Conservation (phyloP, 2,888 invertebrate genomes). For the Tipula lateralis region DNA sequence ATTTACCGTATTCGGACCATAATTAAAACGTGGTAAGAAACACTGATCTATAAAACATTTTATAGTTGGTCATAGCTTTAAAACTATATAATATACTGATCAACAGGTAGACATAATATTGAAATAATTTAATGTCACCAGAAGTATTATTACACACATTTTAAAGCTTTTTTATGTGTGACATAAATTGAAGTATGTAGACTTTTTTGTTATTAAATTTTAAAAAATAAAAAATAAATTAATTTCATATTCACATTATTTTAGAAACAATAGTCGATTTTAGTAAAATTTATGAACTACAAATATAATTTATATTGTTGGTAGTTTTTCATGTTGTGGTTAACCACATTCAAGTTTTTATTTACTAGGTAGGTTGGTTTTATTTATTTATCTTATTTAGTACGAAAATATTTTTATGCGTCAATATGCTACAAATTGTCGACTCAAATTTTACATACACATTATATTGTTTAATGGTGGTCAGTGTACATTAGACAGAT, state of each 20-base stretch:
- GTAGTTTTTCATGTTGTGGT: not conserved
- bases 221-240: not conserved
- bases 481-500: not conserved
- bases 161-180: not conserved
- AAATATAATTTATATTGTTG: not conserved
- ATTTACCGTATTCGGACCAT: no score
- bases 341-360: not conserved
- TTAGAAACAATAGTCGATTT: not conserved
- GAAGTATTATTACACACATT: not conserved
- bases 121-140: slow-evolving; percentile 4
- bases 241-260: not conserved
- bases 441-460: not conserved
- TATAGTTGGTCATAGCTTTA: not conserved
- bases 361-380: not conserved
- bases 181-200: not conserved
- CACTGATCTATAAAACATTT: no score
- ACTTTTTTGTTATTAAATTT: slow-evolving; percentile 6
- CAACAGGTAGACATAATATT: not conserved
- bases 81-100: not conserved
- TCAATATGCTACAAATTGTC: not conserved
- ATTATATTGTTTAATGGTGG: not conserved
- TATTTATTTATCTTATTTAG: no score
- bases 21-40: no score
- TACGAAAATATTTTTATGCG: not conserved
- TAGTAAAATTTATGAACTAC: not conserved